A percentile compares a stretch with the other conserved stretches of the same genome.
Conservation (phyloP, 2,888 invertebrate genomes). For the Volucella bombylans region DNA sequence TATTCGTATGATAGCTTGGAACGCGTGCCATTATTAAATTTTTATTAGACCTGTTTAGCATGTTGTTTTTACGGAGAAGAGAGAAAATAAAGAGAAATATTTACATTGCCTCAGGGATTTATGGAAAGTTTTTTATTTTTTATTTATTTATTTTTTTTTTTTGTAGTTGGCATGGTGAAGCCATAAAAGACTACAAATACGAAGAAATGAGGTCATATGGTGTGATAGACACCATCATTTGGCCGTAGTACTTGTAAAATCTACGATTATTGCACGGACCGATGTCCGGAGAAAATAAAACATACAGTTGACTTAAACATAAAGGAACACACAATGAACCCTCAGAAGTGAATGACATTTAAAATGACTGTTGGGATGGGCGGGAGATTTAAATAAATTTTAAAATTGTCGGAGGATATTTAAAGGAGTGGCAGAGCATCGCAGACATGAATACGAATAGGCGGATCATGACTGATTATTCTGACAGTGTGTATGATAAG, state of each 20-base stretch:
- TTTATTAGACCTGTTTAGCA: constrained; percentile 10
- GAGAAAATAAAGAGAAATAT: neutral
- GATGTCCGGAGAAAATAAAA: neutral
- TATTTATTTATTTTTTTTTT: no score
- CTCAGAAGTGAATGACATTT: constrained; percentile 6
- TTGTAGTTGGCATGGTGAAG: neutral
- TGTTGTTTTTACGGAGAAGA: neutral
- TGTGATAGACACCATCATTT: neutral
- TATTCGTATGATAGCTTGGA: neutral
- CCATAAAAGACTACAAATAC: neutral
- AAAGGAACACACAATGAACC: neutral
- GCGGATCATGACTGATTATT: no score
- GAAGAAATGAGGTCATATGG: neutral
- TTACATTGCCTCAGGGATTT: neutral
- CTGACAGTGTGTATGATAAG: no score
- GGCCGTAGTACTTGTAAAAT: neutral
- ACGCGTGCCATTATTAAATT: constrained; percentile 32
- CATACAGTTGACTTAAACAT: neutral
- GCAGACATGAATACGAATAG: no score
- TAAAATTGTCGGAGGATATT: no score
- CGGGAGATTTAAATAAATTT: no score
- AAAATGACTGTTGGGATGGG: neutral
- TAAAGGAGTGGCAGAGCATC: no score
- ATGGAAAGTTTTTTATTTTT: neutral
- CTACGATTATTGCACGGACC: neutral